Base-by-base conservation (phyloP, 2,888 invertebrate genomes). In the Euclidia mi region DNA sequence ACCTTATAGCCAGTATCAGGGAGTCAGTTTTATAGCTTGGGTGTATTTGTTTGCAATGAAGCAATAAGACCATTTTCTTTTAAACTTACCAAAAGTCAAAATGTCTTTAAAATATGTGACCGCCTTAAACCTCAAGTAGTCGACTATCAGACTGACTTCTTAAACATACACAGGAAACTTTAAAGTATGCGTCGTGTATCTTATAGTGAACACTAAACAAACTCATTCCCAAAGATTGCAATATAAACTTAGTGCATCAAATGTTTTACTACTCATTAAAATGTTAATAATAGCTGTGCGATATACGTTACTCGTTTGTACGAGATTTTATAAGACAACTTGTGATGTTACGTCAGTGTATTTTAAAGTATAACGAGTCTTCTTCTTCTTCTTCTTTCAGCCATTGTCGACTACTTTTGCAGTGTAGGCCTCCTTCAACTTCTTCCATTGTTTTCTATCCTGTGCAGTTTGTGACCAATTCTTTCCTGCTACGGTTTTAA, bases 191-290 rank as follows among this genome's bases (percentile, higher is more conserved):
- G 25, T 20, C 41, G n/a, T n/a, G n/a, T n/a, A n/a, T n/a, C n/a
- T n/a, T n/a, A n/a, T 7, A 42, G 10, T 20, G 18, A 15, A 37
- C 48, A 43, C 40, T 50, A 43, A 60, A 71, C 62, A 66, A 71
- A 75, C 56, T 56, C 59, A 57, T 75, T 49, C 35, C 43, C 49
- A 56, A 61, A 60, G 62, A 64, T 76, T 71, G 69, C 71, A 74
- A 76, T 82, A 79, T 77, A 81, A 85, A 85, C 82, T 83, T 79
- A 44, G 49, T 55, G 58, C 77, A 80, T 84, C 60, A 82, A 76
- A 68, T 71, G 74, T 65, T 79, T 80, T 72, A 81, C 68, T 69
- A 74, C 78, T 79, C 76, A 83, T 85, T 75, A 80, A 71, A 65
- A 56, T 59, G 57, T 70, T 60, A 53, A 56, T 57, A 58, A 61